A percentile compares a stretch with the other conserved stretches of the same genome.
Conservation (phyloP, 2,113 vertebrate species). For the Panthera uncia region DNA sequence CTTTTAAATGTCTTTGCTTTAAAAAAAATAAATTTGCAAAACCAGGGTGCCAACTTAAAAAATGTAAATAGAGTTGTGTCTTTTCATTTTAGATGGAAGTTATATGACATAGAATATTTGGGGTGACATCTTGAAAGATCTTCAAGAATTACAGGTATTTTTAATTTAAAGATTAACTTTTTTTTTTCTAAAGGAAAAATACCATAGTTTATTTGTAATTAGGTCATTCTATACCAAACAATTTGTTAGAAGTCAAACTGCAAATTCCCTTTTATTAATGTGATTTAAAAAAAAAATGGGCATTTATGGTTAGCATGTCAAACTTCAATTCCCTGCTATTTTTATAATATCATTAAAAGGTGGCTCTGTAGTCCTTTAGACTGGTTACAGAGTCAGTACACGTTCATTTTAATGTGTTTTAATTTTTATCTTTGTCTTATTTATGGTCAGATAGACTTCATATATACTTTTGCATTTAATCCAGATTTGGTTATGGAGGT, state of each 20-base stretch:
- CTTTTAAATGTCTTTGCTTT: conserved; percentile 52
- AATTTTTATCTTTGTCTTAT: neutral
- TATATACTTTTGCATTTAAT: conserved; percentile 31
- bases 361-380: neutral
- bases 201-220: conserved; percentile 13
- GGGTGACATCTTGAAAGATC: conserved; percentile 56
- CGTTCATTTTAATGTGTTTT: neutral
- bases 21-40: neutral
- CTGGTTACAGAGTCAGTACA: neutral
- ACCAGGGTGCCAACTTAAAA: neutral
- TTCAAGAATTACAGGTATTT: conserved; percentile 72
- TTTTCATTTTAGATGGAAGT: conserved; percentile 80
- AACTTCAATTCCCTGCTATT: neutral
- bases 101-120: conserved; percentile 60
- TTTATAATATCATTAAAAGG: conserved; percentile 36
- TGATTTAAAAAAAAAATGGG: neutral
- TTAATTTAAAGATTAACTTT: conserved; percentile 46
- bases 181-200: conserved; percentile 48
- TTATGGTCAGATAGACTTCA: neutral
- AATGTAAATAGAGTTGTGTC: conserved; percentile 38
- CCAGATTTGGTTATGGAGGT: neutral
- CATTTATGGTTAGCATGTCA: conserved; percentile 3
- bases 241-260: conserved; percentile 31
- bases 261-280: neutral
- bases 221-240: neutral